phyloP scores from a whole-genome alignment of 2,113 vertebrate species.

The Campylomormyrus numenius region DNA sequence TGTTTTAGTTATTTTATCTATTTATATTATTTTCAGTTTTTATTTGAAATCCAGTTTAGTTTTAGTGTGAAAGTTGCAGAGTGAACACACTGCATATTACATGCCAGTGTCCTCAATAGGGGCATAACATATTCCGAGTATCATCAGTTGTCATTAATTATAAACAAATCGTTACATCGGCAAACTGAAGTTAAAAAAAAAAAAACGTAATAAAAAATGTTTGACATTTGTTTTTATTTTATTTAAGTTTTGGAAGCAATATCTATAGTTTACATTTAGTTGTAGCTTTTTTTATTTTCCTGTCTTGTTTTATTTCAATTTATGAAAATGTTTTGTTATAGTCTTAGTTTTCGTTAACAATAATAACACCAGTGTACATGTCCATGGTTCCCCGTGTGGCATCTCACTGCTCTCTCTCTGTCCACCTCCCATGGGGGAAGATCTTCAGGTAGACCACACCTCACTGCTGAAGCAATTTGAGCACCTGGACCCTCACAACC shows the following conservation, averaged over 20 bases:
- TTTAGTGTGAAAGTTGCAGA: background rate
- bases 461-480: slow-evolving; percentile 84
- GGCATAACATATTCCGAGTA: background rate
- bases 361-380: background rate
- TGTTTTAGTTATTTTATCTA: background rate
- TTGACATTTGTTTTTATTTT: background rate
- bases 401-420: background rate
- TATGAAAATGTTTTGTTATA: background rate
- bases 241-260: background rate
- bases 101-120: background rate
- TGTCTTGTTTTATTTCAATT: background rate
- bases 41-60: background rate
- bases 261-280: background rate
- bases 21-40: background rate
- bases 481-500: slow-evolving; percentile 84
- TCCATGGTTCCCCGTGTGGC: background rate
- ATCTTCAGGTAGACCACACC: slow-evolving; percentile 75
- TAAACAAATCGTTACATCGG: background rate
- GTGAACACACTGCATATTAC: background rate
- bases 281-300: background rate
- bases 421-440: slow-evolving; percentile 41
- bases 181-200: background rate
- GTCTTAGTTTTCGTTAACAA: background rate
- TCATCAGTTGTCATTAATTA: background rate
- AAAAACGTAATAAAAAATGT: background rate